Evolutionary conservation across 92 coral and sea anemone species (phyloP).

Genomic region (Palythoa caribaeorum): DNA sequence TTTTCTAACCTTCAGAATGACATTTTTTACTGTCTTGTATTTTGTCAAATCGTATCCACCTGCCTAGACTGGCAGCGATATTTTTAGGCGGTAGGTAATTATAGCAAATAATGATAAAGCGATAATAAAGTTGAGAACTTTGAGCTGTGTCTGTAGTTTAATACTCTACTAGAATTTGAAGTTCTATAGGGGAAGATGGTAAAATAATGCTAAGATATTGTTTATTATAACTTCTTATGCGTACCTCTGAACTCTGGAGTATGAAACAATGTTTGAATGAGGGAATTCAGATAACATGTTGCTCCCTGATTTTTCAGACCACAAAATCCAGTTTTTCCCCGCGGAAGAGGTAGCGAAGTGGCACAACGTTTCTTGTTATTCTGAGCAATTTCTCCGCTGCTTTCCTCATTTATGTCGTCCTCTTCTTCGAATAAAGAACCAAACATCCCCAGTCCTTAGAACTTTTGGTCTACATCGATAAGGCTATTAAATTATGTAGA

Average conservation of each 20-base stretch:
- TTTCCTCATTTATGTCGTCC: conserved; percentile 47
- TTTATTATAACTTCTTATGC: too few relatives aligned
- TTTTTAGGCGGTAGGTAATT: too few relatives aligned
- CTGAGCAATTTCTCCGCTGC: neutral
- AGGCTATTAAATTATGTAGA: neutral
- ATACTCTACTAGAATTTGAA: too few relatives aligned
- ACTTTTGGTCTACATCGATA: neutral
- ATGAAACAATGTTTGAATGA: conserved; percentile 79
- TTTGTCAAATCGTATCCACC: too few relatives aligned
- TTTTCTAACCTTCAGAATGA: too few relatives aligned
- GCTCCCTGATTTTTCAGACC: conserved; percentile 91
- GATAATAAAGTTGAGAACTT: too few relatives aligned
- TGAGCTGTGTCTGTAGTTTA: too few relatives aligned
- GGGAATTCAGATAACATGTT: conserved; percentile 85
- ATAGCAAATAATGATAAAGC: too few relatives aligned
- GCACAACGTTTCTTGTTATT: conserved; percentile 13
- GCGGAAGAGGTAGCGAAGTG: conserved; percentile 44
- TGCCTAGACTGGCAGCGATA: too few relatives aligned
- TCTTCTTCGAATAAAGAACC: conserved; percentile 74
- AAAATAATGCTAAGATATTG: too few relatives aligned
- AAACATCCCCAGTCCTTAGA: conserved; percentile 58
- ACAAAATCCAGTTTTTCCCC: conserved; percentile 77
- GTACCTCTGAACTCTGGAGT: conserved; percentile 90
- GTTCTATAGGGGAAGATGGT: too few relatives aligned
- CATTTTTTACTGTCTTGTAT: too few relatives aligned